Conservation (phyloP, 2,113 vertebrate species). For the Cisticola juncidis region DNA sequence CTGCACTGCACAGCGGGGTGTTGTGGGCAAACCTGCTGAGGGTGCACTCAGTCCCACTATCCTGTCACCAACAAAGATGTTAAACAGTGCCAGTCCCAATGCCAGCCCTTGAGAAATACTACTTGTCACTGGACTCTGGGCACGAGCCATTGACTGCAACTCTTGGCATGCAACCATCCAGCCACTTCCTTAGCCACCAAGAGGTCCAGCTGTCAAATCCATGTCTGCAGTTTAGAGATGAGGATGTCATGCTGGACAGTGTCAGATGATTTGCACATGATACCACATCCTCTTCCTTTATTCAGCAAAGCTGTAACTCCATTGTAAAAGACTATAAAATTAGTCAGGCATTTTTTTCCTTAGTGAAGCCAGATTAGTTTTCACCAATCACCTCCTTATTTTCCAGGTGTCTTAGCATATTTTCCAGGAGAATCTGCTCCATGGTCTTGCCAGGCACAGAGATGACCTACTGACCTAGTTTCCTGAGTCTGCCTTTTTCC, state of each 20-base stretch:
- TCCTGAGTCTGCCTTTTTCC: not conserved
- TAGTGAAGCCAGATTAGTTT: not conserved
- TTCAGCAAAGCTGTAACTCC: not conserved
- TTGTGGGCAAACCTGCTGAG: not conserved
- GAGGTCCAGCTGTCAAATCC: not conserved
- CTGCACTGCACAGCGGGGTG: not conserved
- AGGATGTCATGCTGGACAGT: not conserved
- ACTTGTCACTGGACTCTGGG: not conserved
- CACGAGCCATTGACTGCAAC: not conserved
- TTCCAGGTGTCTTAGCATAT: not conserved
- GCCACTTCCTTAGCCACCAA: not conserved
- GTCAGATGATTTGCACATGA: not conserved
- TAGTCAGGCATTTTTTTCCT: not conserved
- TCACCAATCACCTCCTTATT: not conserved
- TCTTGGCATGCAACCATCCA: not conserved
- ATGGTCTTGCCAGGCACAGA: not conserved
- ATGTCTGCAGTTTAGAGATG: not conserved
- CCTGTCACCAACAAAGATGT: fast-evolving
- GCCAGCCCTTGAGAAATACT: not conserved
- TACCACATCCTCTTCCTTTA: not conserved
- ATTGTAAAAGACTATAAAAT: not conserved
- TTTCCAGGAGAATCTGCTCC: not conserved
- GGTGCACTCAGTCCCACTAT: not conserved
- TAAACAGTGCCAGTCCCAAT: not conserved
- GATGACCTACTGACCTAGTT: not conserved